phyloP scores from a whole-genome alignment of 2,113 vertebrate genomes.

The Spea multiplicata region DNA sequence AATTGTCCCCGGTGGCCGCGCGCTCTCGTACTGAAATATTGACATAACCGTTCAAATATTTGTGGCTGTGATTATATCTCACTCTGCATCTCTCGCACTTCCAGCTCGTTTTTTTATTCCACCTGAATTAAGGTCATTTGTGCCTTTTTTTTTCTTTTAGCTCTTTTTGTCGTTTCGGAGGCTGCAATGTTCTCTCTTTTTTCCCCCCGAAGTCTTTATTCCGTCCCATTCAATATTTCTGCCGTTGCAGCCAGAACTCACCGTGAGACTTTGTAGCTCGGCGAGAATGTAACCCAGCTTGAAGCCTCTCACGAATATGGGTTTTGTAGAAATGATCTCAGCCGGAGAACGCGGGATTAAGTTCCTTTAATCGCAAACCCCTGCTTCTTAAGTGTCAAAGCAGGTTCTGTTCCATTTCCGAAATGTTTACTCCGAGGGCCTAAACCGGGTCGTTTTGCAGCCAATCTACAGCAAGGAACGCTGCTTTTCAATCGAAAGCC shows the following conservation, averaged over 20 bases:
- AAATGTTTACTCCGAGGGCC: slow-evolving; percentile 24
- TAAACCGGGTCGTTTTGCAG: slow-evolving; percentile 23
- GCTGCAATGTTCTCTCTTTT: background rate
- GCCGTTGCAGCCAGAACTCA: slow-evolving; percentile 10
- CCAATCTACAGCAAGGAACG: slow-evolving; percentile 8
- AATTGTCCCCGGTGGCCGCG: background rate
- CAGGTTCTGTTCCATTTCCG: slow-evolving; percentile 25
- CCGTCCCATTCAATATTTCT: slow-evolving; percentile 2
- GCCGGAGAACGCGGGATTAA: slow-evolving; percentile 7
- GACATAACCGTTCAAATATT: background rate
- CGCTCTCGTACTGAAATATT: background rate
- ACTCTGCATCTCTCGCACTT: background rate
- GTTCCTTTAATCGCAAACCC: slow-evolving; percentile 33
- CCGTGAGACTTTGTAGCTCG: background rate
- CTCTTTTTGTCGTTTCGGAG: background rate
- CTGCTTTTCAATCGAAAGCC: slow-evolving; percentile 13
- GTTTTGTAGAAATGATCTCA: slow-evolving; percentile 32
- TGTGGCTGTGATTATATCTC: slow-evolving; percentile 1
- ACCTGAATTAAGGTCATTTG: background rate
- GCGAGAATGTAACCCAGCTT: slow-evolving; percentile 19
- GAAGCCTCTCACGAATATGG: slow-evolving; percentile 32
- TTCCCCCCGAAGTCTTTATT: background rate
- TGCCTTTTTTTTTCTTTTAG: background rate
- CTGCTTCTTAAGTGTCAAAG: background rate
- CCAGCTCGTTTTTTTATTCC: background rate